Percentiles rank a stretch among this genome's conserved stretches.
Conservation (phyloP, 2,113 vertebrate genomes). For the Odobenus rosmarus region DNA sequence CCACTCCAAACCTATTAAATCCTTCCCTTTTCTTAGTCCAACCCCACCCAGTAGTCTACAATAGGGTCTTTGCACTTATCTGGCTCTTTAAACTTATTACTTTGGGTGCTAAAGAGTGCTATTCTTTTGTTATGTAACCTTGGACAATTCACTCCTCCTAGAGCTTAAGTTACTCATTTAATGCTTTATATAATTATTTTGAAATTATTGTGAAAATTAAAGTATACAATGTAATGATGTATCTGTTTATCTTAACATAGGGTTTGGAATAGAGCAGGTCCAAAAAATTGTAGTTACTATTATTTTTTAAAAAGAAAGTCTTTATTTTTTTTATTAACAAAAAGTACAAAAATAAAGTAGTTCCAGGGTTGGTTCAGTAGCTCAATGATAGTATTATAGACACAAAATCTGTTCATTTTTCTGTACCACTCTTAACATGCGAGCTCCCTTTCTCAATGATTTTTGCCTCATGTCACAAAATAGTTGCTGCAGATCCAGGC, state of each 20-base stretch:
- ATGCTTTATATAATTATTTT: neutral
- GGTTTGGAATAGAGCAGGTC: neutral
- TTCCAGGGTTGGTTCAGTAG: neutral
- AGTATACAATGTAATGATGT: neutral
- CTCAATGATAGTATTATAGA: neutral
- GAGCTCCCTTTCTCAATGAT: neutral
- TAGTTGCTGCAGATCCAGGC: neutral
- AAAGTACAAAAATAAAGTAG: neutral
- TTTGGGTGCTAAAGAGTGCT: neutral
- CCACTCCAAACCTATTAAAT: neutral
- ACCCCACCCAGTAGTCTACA: neutral
- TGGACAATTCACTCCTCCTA: neutral
- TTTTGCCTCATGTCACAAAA: neutral
- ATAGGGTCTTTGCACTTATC: neutral
- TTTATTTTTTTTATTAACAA: neutral
- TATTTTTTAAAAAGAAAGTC: neutral
- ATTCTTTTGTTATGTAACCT: neutral
- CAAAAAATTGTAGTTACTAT: neutral
- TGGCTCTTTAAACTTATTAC: neutral
- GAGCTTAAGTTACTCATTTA: neutral
- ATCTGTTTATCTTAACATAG: neutral
- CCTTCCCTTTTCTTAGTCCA: neutral
- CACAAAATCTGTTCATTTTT: neutral
- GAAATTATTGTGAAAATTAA: conserved; percentile 15
- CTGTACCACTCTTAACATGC: neutral